Conservation (phyloP, 2,888 invertebrate species). For the Andrena marginata region DNA sequence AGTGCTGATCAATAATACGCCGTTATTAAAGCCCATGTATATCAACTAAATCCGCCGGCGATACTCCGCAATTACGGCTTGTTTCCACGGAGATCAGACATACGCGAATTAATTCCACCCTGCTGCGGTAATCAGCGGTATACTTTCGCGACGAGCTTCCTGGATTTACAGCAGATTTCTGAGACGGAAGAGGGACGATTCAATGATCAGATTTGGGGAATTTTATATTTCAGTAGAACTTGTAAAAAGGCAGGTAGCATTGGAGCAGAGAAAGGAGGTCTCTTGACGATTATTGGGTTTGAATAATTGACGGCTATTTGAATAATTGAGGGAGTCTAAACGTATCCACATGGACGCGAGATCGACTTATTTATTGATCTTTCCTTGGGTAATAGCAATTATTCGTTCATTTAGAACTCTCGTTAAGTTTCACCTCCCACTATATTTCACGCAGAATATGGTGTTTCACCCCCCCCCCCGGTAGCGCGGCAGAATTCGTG, state of each 20-base stretch:
- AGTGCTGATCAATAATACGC: slow-evolving; percentile 78
- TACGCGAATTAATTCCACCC: slow-evolving; percentile 70
- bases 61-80: slow-evolving; percentile 70
- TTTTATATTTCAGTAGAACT: background rate
- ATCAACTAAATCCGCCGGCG: slow-evolving; percentile 68
- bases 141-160: background rate
- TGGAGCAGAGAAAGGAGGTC: background rate
- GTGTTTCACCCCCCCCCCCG: background rate
- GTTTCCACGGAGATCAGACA: slow-evolving; percentile 69
- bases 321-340: background rate
- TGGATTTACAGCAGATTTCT: too few relatives aligned
- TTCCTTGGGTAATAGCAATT: too few relatives aligned
- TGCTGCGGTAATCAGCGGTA: slow-evolving; percentile 44
- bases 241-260: background rate
- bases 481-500: slow-evolving; percentile 24
- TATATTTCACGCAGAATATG: background rate
- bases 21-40: slow-evolving; percentile 75
- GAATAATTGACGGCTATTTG: slow-evolving; percentile 4
- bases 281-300: slow-evolving; percentile 17
- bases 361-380: too few relatives aligned
- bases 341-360: slow-evolving; percentile 15
- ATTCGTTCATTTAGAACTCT: too few relatives aligned
- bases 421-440: background rate
- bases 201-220: background rate
- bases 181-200: too few relatives aligned